Evolutionary conservation across 2,888 invertebrate species (phyloP), one percentile per base, ranked within the genome.

Genomic region (Ophion ellenae): DNA sequence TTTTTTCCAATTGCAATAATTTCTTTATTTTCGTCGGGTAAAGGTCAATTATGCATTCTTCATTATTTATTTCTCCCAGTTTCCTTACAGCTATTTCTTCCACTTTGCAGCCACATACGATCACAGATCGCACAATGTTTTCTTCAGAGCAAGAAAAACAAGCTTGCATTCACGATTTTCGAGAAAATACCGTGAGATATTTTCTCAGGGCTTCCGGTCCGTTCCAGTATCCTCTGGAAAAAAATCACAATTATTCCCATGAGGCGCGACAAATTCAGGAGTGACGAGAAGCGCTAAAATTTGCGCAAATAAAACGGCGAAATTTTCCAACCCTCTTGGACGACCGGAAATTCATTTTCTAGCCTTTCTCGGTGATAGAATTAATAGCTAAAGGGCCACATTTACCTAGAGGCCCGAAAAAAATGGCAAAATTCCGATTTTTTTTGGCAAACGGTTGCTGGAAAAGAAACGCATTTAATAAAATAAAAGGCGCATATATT

Each of bases 211-310:
- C 90, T 89, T 95, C 96, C 0, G 97, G 97, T 0, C 98, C 98
- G 92, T 97, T 96, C 97, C 98, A 98, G 89, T 96, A 94, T 0
- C 98, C 98, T 76, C 95, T 95, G 90, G 71, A 93, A 80, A 69
- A 87, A 66, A 66, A 47, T 36, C 77, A 53, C 17, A 45, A 61
- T 53, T 11, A 53, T 17, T 53, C 17, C 4, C 17, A 53, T 17
- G 17, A 53, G 53, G 11, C 53, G 14, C 17, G 53, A 53, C 5
- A 53, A 53, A 17, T 53, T 17, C 14, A 11, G 17, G 17, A 53
- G 53, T 66, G n/a, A 14, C 3, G n/a, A 67, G 20, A 36, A 40
- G 28, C n/a, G 36, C n/a, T 7, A n/a, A 20, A 40, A 36, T 17
- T 17, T 57, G 40, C 71, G 63, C 45, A 78, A 17, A 24, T 40